phyloP scores from a whole-genome alignment of 2,888 invertebrate genomes.

The Kuschelorhynchus macadamiae region DNA sequence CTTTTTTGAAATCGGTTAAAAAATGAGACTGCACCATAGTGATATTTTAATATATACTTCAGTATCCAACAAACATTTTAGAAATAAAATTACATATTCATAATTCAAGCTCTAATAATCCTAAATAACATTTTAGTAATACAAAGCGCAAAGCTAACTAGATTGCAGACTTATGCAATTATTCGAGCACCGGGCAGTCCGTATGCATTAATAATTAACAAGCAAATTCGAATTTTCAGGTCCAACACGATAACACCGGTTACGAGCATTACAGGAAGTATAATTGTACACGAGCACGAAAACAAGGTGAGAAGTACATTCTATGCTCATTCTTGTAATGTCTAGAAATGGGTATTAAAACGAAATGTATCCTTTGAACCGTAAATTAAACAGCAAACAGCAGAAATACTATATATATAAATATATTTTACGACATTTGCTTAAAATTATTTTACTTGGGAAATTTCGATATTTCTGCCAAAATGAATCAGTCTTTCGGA shows the following conservation, averaged over 20 bases:
- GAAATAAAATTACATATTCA: no score
- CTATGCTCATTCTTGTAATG: background rate
- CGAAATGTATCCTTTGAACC: no score
- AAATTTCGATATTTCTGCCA: no score
- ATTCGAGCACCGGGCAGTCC: background rate
- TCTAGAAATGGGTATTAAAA: background rate
- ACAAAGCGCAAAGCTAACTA: slow-evolving; percentile 2
- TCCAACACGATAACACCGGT: background rate
- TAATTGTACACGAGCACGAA: background rate
- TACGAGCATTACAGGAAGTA: background rate
- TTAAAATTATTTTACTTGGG: no score
- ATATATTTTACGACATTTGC: no score
- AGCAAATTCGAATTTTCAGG: background rate
- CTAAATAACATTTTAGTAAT: slow-evolving; percentile 1
- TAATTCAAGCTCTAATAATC: background rate
- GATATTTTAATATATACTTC: background rate
- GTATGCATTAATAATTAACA: slow-evolving; percentile 3
- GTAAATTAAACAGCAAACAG: no score
- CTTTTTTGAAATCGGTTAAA: no score
- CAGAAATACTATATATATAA: no score
- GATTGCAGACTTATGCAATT: slow-evolving; percentile 10
- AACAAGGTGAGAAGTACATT: background rate
- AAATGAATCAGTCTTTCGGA: no score
- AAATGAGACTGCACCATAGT: no score
- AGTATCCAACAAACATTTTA: no score